phyloP scores from a whole-genome alignment of 2,888 invertebrate species.

The Timema cristinae region DNA sequence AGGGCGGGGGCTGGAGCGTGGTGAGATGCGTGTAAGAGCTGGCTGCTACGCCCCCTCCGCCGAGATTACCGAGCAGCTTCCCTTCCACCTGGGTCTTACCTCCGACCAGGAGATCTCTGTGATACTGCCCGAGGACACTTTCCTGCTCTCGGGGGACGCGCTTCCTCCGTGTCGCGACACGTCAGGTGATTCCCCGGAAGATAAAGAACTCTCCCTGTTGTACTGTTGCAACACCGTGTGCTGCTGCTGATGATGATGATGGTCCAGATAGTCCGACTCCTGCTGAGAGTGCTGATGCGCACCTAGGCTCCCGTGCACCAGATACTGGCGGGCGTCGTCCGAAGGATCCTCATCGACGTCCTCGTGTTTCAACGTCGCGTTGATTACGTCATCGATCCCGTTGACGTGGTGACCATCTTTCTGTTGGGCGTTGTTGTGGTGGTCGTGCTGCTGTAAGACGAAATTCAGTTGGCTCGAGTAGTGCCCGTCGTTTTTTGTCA shows the following conservation, averaged over 20 bases:
- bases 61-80: too few species aligned
- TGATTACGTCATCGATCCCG: too few species aligned
- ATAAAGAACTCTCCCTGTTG: not conserved
- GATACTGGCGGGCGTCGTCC: not conserved
- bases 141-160: not conserved
- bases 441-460: too few species aligned
- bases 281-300: too few species aligned
- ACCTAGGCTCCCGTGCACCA: not conserved
- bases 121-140: not conserved
- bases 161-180: not conserved
- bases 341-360: conserved; percentile 1
- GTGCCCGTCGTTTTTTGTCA: too few species aligned
- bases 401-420: too few species aligned
- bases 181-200: not conserved
- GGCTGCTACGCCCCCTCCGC: not conserved
- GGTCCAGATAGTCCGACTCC: not conserved
- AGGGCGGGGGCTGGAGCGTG: conserved; percentile 40
- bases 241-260: not conserved
- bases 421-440: too few species aligned
- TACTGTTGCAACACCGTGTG: not conserved
- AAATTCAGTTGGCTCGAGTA: too few species aligned
- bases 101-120: not conserved
- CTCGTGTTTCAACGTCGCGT: too few species aligned
- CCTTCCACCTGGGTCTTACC: too few species aligned
- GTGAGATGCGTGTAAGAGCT: conserved; percentile 42